Conservation (phyloP, 2,888 invertebrate genomes). For the Dromius quadrimaculatus region DNA sequence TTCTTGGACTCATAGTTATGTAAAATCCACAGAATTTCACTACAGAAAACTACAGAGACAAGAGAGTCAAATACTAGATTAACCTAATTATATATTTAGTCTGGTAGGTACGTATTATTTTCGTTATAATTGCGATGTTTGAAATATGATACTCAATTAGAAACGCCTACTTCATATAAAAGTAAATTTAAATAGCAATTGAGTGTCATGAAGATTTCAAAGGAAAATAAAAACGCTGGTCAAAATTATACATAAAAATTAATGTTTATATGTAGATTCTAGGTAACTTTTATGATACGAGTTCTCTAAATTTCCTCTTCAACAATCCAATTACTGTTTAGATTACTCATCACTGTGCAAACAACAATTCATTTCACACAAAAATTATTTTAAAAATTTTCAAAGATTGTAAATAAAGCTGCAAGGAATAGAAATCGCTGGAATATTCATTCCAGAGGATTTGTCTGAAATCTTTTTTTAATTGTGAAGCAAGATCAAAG, state of each 20-base stretch:
- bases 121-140: slow-evolving; percentile 14
- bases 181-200: slow-evolving; percentile 38
- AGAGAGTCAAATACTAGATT: no score
- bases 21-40: no score
- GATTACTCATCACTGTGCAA: slow-evolving; percentile 3
- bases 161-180: slow-evolving; percentile 16
- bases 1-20: no score
- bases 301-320: neutral
- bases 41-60: no score
- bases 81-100: no score
- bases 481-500: slow-evolving; percentile 46
- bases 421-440: neutral
- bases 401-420: neutral
- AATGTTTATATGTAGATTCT: slow-evolving; percentile 30
- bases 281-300: slow-evolving; percentile 8
- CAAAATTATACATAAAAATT: slow-evolving; percentile 30
- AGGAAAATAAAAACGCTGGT: slow-evolving; percentile 1
- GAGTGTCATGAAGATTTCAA: slow-evolving; percentile 30
- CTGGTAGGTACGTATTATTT: no score
- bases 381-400: neutral
- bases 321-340: neutral
- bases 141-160: slow-evolving; percentile 20
- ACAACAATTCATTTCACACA: neutral
- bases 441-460: slow-evolving; percentile 30
- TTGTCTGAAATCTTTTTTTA: slow-evolving; percentile 45